Percentiles rank a stretch among this genome's conserved stretches.
Conservation (phyloP, 2,888 invertebrate species). For the Volucella inflata region DNA sequence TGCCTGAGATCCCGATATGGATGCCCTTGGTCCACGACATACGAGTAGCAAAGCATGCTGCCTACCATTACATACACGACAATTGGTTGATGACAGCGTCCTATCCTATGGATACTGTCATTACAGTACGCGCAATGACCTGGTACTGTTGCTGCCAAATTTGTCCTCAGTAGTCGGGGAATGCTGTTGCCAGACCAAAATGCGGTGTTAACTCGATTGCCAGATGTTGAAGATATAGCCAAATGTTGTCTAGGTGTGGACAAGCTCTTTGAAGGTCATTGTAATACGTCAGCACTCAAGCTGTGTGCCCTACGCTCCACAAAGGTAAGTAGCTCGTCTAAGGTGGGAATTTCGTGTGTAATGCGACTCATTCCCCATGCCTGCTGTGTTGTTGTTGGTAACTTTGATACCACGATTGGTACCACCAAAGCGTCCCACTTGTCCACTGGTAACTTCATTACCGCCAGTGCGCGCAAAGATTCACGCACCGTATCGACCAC, state of each 20-base stretch:
- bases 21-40: slow-evolving; percentile 11
- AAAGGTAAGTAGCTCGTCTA: neutral
- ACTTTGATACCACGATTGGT: too few species aligned
- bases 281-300: slow-evolving; percentile 19
- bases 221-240: too few species aligned
- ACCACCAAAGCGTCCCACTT: too few species aligned
- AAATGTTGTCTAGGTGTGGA: slow-evolving; percentile 5
- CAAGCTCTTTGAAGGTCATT: neutral
- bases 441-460: too few species aligned
- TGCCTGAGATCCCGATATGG: neutral
- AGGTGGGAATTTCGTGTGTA: slow-evolving; percentile 1
- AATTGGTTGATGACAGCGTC: slow-evolving; percentile 12
- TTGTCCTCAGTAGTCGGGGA: slow-evolving; percentile 1
- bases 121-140: slow-evolving; percentile 31
- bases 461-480: too few species aligned
- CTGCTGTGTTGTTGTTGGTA: too few species aligned
- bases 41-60: slow-evolving; percentile 21
- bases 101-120: slow-evolving; percentile 19
- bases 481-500: too few species aligned
- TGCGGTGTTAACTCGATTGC: neutral
- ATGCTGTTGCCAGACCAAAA: slow-evolving; percentile 9
- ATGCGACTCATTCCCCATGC: too few species aligned
- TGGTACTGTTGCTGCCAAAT: neutral
- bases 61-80: slow-evolving; percentile 34
- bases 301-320: slow-evolving; percentile 21